Percentiles rank a stretch among this genome's conserved stretches.
Evolutionary conservation across 2,888 invertebrate genomes (phyloP).

Genomic region (Keiferia lycopersicella): DNA sequence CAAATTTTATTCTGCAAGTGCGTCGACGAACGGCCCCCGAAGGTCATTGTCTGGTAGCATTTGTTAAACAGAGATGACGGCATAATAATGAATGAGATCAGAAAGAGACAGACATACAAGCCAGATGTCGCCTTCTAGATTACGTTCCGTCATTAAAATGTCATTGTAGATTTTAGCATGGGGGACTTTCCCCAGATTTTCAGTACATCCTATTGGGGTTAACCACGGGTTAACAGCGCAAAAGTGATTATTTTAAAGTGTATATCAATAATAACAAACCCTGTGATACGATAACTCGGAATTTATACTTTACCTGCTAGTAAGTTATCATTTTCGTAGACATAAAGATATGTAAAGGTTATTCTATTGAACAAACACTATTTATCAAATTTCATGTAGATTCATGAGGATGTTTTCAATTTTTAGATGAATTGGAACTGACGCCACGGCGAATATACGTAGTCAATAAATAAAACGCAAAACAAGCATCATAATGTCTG

Average conservation of each 20-base stretch:
- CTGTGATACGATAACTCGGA: background rate
- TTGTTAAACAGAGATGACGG: background rate
- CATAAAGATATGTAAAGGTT: background rate
- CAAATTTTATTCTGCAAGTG: too few relatives aligned
- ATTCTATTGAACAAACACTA: background rate
- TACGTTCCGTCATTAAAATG: background rate
- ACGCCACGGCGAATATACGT: background rate
- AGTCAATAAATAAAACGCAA: background rate
- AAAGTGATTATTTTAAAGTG: background rate
- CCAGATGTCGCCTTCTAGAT: background rate
- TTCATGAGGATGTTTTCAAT: background rate
- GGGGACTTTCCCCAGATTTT: conserved; percentile 13
- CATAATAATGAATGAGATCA: background rate
- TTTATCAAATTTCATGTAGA: background rate
- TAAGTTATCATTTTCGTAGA: background rate
- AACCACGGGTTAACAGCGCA: background rate
- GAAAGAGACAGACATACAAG: background rate
- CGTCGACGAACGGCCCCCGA: too few relatives aligned
- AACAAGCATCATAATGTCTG: background rate
- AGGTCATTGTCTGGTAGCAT: too few relatives aligned
- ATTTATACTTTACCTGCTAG: background rate
- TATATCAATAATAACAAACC: background rate
- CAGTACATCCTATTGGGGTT: conserved; percentile 11
- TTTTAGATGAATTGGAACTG: background rate
- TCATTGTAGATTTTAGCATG: background rate